Evolutionary conservation across 2,888 invertebrate genomes (phyloP).

Genomic region (Reticulitermes lucifugus): DNA sequence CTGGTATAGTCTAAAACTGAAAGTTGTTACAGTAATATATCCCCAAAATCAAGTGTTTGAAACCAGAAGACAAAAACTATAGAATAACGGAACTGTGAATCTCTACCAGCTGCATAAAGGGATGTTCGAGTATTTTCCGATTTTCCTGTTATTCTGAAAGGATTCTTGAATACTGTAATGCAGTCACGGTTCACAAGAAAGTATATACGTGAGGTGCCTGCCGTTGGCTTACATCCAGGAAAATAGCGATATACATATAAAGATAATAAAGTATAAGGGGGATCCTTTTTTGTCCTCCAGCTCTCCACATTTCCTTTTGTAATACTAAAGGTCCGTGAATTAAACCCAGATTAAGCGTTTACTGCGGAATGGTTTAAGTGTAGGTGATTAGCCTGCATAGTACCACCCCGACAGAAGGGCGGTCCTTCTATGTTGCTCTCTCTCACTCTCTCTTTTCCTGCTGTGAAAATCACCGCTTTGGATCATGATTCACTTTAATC

Average conservation of each 20-base stretch:
- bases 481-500: slow-evolving; percentile 48
- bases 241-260: slow-evolving; percentile 27
- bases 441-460: not conserved
- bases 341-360: slow-evolving; percentile 39
- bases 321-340: slow-evolving; percentile 27
- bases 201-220: not conserved
- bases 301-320: slow-evolving; percentile 16
- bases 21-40: too few relatives aligned
- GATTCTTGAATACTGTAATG: slow-evolving; percentile 15
- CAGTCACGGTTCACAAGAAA: slow-evolving; percentile 5
- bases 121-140: not conserved
- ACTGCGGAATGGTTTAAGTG: slow-evolving; percentile 31
- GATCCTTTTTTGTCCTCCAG: not conserved
- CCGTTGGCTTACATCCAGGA: slow-evolving; percentile 13
- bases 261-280: slow-evolving; percentile 32
- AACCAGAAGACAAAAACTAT: not conserved
- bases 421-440: not conserved
- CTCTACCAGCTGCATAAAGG: not conserved
- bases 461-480: slow-evolving; percentile 45
- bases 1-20: too few relatives aligned
- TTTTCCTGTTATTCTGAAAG: slow-evolving; percentile 14
- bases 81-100: not conserved
- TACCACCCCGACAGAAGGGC: not conserved
- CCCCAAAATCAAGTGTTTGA: too few relatives aligned
- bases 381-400: slow-evolving; percentile 16